Percentiles rank a stretch among this genome's conserved stretches.
phyloP scores from a whole-genome alignment of 23 tunicate genomes.

The Trididemnum miniatum region DNA sequence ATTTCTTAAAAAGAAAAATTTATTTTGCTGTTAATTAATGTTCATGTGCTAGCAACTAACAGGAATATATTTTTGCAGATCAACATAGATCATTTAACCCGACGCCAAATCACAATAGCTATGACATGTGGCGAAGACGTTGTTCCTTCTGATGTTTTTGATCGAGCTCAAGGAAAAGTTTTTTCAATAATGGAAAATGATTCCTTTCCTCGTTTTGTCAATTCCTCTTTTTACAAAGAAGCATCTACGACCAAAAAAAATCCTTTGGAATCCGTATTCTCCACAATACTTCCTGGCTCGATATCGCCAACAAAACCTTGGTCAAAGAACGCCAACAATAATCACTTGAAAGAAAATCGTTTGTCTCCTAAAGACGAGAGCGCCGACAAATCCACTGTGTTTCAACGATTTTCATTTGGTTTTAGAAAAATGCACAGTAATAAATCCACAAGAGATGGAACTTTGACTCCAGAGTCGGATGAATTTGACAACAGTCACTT shows the following conservation, averaged over 20 bases:
- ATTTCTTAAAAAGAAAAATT: too few species aligned
- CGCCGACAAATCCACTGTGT: not conserved
- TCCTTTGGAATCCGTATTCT: slow-evolving; percentile 32
- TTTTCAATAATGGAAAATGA: slow-evolving; percentile 87
- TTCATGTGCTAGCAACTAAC: too few species aligned
- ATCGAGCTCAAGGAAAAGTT: slow-evolving; percentile 69
- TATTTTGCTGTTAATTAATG: too few species aligned
- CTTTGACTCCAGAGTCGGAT: too few species aligned
- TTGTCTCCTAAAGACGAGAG: not conserved
- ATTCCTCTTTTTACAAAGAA: slow-evolving; percentile 49
- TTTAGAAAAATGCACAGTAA: not conserved
- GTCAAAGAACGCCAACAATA: slow-evolving; percentile 28
- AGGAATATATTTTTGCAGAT: too few species aligned
- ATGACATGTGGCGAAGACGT: slow-evolving; percentile 50
- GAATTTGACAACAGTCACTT: not conserved
- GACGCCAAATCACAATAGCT: slow-evolving; percentile 46
- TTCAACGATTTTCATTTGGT: slow-evolving; percentile 9
- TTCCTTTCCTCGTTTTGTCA: slow-evolving; percentile 67
- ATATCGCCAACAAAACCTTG: slow-evolving; percentile 27
- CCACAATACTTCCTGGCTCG: slow-evolving; percentile 23
- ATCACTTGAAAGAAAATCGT: slow-evolving; percentile 2
- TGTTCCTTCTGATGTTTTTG: slow-evolving; percentile 41
- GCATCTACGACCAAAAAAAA: slow-evolving; percentile 16
- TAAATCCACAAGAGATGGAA: not conserved
- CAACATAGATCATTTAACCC: slow-evolving; percentile 69